Evolutionary conservation across 2,797 vertebrate genomes (phyloP).

Genomic region (Acrossocheilus fasciatus): DNA sequence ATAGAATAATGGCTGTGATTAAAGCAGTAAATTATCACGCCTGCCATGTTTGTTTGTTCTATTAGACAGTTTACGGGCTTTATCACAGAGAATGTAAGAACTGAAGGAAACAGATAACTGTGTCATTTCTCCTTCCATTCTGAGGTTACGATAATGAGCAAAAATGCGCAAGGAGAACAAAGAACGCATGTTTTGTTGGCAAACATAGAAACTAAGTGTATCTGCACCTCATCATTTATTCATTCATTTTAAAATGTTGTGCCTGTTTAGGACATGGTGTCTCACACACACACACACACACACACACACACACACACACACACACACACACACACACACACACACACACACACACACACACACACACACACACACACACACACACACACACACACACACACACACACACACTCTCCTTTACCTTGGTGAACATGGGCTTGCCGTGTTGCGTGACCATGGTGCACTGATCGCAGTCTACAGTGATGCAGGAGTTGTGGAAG

Average conservation of each 20-base stretch:
- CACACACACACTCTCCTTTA: constrained; percentile 64
- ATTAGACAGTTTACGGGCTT: constrained; percentile 56
- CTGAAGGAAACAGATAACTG: constrained; percentile 30
- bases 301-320: background rate
- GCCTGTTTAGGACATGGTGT: background rate
- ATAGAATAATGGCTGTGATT: constrained; percentile 57
- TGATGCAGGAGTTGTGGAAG: constrained; percentile 99
- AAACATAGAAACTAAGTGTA: background rate
- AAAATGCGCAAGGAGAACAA: background rate
- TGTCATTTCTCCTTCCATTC: constrained; percentile 33
- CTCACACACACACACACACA: constrained; percentile 12
- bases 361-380: constrained; percentile 11
- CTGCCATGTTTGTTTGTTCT: constrained; percentile 55
- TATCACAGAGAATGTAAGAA: constrained; percentile 26
- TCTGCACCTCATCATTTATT: background rate
- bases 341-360: background rate
- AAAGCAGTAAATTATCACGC: constrained; percentile 43
- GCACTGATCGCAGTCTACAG: constrained; percentile 98
- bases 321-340: background rate
- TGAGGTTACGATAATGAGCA: constrained; percentile 5
- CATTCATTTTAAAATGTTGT: background rate
- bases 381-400: too few species aligned
- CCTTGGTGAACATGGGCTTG: constrained; percentile 99
- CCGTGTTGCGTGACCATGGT: constrained; percentile 99
- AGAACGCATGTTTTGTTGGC: background rate